These are phyloP conservation scores for Plagodis pulveraria DNA, from an alignment of 2,888 invertebrate genomes.

Conservation along the genomic window DNA sequence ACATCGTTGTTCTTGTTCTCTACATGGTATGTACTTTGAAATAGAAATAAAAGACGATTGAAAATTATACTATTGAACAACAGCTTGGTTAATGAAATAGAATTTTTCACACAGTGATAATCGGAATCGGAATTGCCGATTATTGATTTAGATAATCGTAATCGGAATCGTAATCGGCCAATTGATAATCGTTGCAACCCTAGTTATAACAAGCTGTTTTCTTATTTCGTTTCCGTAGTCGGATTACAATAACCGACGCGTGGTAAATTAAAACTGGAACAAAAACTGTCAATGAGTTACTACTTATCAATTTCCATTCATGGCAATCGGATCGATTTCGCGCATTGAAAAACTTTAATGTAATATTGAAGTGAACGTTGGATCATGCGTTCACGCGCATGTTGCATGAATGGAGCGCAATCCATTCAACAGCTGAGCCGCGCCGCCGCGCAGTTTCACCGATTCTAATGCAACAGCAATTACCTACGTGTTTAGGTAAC, in stretches of 20 bases:
- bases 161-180: too few species aligned
- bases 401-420: constrained; percentile 68
- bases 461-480: constrained; percentile 62
- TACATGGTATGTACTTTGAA: too few species aligned
- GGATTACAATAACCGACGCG: not conserved
- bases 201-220: too few species aligned
- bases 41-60: too few species aligned
- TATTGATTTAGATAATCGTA: too few species aligned
- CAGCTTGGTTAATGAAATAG: too few species aligned
- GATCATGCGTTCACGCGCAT: constrained; percentile 56
- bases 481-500: constrained; percentile 58
- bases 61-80: too few species aligned
- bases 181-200: too few species aligned
- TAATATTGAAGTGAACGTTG: constrained; percentile 52
- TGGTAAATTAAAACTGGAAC: not conserved
- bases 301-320: constrained; percentile 31
- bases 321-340: constrained; percentile 43
- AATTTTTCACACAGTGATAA: too few species aligned
- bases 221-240: too few species aligned
- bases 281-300: constrained; percentile 12
- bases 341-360: constrained; percentile 50
- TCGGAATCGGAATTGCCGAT: too few species aligned
- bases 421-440: constrained; percentile 58
- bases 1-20: too few species aligned
- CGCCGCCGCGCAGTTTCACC: constrained; percentile 51